phyloP scores from a whole-genome alignment of 1,140 invertebrate species.

The Onthophagus taurus region DNA sequence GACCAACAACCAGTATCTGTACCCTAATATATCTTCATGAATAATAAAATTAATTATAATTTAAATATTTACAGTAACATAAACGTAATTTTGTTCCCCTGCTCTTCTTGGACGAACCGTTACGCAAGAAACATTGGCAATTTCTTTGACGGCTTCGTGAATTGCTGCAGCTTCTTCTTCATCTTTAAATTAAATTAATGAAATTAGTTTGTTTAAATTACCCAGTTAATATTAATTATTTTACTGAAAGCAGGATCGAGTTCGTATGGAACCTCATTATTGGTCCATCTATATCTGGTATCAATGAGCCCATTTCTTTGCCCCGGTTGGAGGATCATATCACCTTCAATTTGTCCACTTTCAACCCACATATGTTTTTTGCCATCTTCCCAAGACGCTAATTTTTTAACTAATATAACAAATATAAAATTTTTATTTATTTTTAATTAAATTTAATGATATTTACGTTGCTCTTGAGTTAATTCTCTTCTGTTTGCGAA shows the following conservation, averaged over 20 bases:
- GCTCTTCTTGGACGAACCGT: constrained; percentile 39
- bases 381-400: neutral
- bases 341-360: constrained; percentile 41
- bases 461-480: too few species aligned
- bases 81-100: constrained; percentile 55
- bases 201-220: constrained; percentile 1
- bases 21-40: too few species aligned
- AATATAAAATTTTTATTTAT: too few species aligned
- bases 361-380: constrained; percentile 26
- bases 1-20: constrained; percentile 14
- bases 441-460: too few species aligned
- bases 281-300: constrained; percentile 31
- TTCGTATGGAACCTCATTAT: constrained; percentile 34
- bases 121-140: constrained; percentile 12
- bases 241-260: constrained; percentile 17
- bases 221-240: neutral
- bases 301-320: constrained; percentile 38
- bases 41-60: neutral
- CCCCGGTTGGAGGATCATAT: constrained; percentile 39
- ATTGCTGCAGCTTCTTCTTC: neutral
- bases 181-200: constrained; percentile 6
- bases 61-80: constrained; percentile 9
- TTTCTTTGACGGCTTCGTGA: constrained; percentile 3
- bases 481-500: too few species aligned
- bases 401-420: neutral